Evolutionary conservation across 2,113 vertebrate genomes (phyloP).

Genomic region (Aptenodytes forsteri): DNA sequence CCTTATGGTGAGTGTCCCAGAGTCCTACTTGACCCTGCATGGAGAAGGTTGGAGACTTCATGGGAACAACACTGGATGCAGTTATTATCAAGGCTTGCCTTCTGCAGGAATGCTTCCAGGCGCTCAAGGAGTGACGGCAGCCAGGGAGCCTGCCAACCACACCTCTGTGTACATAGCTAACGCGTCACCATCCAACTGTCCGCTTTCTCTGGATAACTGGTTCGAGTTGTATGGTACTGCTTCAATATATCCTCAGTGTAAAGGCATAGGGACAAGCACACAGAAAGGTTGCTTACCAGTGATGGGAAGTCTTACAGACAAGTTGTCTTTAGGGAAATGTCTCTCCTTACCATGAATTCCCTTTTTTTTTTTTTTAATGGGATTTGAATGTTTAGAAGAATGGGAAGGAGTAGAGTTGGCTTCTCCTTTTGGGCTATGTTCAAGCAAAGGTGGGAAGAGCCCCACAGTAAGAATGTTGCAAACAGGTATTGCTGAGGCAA

Average conservation of each 20-base stretch:
- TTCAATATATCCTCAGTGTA: rapidly evolving
- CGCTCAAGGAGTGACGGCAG: not conserved
- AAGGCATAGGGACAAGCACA: not conserved
- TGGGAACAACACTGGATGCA: not conserved
- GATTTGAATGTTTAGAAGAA: not conserved
- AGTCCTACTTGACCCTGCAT: not conserved
- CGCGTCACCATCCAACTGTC: rapidly evolving
- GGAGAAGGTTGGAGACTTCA: not conserved
- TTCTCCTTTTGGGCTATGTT: not conserved
- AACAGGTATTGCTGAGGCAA: not conserved
- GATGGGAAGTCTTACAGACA: not conserved
- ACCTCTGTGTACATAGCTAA: not conserved
- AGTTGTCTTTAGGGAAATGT: not conserved
- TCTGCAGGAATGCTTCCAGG: not conserved
- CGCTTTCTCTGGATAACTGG: not conserved
- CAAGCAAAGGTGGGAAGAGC: not conserved
- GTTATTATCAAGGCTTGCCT: not conserved
- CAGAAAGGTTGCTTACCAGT: not conserved
- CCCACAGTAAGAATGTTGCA: not conserved
- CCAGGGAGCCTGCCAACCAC: not conserved
- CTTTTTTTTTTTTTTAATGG: too few species aligned
- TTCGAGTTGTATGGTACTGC: not conserved
- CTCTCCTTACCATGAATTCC: not conserved
- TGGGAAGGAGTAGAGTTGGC: not conserved
- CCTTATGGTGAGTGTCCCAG: rapidly evolving